Evolutionary conservation across 92 coral and sea anemone genomes (phyloP).

Genomic region (Blastomussa wellsi): DNA sequence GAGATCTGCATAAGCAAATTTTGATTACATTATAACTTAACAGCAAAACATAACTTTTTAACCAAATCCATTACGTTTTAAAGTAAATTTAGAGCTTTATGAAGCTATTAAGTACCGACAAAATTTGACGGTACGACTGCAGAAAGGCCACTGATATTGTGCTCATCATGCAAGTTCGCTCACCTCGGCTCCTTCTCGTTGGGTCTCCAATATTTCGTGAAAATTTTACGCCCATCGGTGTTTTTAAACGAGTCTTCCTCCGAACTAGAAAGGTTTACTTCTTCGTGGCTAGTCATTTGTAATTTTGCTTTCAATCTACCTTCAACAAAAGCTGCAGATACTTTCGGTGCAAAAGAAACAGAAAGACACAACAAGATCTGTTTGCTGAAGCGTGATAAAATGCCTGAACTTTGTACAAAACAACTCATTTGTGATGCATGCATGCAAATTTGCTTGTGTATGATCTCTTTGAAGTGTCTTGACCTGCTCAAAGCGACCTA

Average conservation of each 20-base stretch:
- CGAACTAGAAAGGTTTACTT: background rate
- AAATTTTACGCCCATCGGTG: conserved; percentile 45
- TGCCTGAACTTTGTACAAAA: background rate
- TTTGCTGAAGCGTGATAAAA: conserved; percentile 17
- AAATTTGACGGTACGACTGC: background rate
- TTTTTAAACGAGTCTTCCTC: conserved; percentile 55
- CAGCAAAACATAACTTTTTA: too few species aligned
- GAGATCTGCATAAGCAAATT: background rate
- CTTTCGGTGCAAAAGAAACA: background rate
- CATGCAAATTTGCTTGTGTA: conserved; percentile 14
- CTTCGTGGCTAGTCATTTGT: background rate
- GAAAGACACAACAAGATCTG: background rate
- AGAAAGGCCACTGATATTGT: background rate
- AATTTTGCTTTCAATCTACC: background rate
- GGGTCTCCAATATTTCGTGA: conserved; percentile 57
- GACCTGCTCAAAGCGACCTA: background rate
- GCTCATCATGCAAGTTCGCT: background rate
- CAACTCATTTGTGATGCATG: background rate
- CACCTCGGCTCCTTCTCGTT: conserved; percentile 36
- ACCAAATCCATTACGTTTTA: too few species aligned
- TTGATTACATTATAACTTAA: background rate
- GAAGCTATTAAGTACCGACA: too few species aligned
- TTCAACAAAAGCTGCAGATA: background rate
- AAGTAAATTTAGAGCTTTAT: too few species aligned
- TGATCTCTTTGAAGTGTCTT: background rate